Conservation (phyloP, 2,888 invertebrate genomes). For the Xestobium rufovillosum region DNA sequence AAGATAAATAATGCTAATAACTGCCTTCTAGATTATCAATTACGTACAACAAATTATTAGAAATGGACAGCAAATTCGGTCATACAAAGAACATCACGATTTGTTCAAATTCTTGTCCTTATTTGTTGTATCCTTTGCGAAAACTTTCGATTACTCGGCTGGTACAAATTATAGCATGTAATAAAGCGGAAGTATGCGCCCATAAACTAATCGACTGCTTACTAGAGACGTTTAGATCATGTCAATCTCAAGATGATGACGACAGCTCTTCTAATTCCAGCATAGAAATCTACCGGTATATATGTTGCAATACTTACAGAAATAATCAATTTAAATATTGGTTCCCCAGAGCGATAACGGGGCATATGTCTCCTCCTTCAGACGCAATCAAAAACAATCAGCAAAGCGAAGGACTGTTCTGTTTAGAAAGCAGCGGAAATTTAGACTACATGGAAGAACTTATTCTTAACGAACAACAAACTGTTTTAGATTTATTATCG, state of each 20-base stretch:
- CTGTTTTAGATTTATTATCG: slow-evolving; percentile 55
- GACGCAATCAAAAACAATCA: slow-evolving; percentile 12
- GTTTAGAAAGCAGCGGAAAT: slow-evolving; percentile 39
- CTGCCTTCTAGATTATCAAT: slow-evolving; percentile 53
- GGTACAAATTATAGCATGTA: slow-evolving; percentile 64
- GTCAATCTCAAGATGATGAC: slow-evolving; percentile 45
- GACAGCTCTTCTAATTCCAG: slow-evolving; percentile 57
- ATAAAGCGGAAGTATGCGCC: slow-evolving; percentile 62
- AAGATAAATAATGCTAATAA: slow-evolving; percentile 3
- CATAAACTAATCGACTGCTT: slow-evolving; percentile 64
- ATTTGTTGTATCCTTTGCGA: slow-evolving; percentile 60
- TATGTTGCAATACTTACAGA: slow-evolving; percentile 8
- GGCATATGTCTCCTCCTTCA: slow-evolving; percentile 60
- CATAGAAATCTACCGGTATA: slow-evolving; percentile 63
- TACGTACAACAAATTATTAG: slow-evolving; percentile 54
- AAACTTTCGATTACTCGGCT: slow-evolving; percentile 66
- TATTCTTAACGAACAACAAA: slow-evolving; percentile 60
- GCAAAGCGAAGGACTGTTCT: slow-evolving; percentile 28
- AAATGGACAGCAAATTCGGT: slow-evolving; percentile 50
- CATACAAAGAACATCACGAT: slow-evolving; percentile 52
- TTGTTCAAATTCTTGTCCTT: slow-evolving; percentile 71
- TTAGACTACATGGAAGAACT: slow-evolving; percentile 56
- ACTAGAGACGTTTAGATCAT: slow-evolving; percentile 57
- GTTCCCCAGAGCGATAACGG: slow-evolving; percentile 54
- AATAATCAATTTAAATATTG: slow-evolving; percentile 21